Conservation (phyloP, 2,797 vertebrate genomes). For the Tapirus indicus region DNA sequence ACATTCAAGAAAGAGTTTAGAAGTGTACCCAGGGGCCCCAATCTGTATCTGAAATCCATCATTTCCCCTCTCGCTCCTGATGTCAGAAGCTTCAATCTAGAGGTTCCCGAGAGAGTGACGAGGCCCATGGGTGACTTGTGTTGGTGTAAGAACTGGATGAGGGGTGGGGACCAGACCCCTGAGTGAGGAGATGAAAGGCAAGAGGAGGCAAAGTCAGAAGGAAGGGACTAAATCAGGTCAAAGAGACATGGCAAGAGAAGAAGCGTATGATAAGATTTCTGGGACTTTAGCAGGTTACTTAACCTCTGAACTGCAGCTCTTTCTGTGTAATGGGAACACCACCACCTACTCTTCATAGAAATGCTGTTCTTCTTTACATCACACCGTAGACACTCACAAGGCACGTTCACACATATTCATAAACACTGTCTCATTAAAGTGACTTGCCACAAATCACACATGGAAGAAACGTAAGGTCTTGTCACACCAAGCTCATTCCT, state of each 20-base stretch:
- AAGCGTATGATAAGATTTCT: not conserved
- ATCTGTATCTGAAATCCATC: not conserved
- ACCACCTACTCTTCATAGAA: not conserved
- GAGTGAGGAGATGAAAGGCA: not conserved
- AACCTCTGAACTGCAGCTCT: accelerated
- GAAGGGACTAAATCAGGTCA: not conserved
- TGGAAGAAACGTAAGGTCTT: not conserved
- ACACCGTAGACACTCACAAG: not conserved
- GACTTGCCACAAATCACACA: not conserved
- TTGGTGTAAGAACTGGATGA: not conserved
- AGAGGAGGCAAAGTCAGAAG: not conserved
- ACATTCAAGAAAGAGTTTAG: not conserved
- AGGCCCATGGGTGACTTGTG: not conserved
- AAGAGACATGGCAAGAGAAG: not conserved
- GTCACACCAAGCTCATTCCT: not conserved
- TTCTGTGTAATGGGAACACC: not conserved
- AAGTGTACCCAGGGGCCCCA: not conserved
- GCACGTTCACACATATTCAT: not conserved
- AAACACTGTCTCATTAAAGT: not conserved
- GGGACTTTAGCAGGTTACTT: not conserved
- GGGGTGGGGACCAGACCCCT: not conserved
- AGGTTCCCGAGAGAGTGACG: too few relatives aligned
- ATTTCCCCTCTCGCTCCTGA: too few relatives aligned
- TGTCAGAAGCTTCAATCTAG: too few relatives aligned
- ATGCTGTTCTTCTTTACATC: not conserved